Conservation (phyloP, 2,113 vertebrate species). For the Hirundichthys speculiger region DNA sequence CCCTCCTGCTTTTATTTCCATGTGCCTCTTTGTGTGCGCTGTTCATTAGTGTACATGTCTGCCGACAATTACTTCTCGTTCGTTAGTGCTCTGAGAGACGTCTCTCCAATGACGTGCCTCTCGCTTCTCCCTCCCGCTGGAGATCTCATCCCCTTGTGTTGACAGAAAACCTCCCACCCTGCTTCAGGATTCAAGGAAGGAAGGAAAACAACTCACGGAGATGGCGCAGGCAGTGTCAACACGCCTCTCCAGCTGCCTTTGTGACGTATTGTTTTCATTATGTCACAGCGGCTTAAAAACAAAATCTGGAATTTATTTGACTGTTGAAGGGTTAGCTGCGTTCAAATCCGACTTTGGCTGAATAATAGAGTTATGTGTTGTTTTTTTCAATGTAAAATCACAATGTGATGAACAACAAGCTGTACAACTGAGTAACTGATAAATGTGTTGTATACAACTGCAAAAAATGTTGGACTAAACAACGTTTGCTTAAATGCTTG, state of each 20-base stretch:
- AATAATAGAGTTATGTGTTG: slow-evolving; percentile 25
- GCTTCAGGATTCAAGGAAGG: slow-evolving; percentile 19
- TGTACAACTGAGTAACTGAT: slow-evolving; percentile 18
- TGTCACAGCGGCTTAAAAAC: slow-evolving; percentile 24
- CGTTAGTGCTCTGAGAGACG: slow-evolving; percentile 44
- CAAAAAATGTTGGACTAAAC: too few species aligned
- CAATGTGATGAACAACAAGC: slow-evolving; percentile 35
- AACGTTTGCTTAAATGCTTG: too few species aligned
- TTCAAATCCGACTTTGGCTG: slow-evolving; percentile 46
- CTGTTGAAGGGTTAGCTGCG: slow-evolving; percentile 24
- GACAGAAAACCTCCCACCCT: slow-evolving; percentile 38
- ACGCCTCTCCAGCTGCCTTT: slow-evolving; percentile 33
- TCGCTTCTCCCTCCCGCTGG: slow-evolving; percentile 13
- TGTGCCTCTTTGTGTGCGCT: background rate
- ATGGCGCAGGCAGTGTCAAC: slow-evolving; percentile 34
- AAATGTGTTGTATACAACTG: too few species aligned
- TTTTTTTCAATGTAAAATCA: slow-evolving; percentile 34
- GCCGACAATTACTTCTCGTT: slow-evolving; percentile 16
- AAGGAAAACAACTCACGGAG: slow-evolving; percentile 28
- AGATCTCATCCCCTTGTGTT: slow-evolving; percentile 22
- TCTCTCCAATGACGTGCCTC: slow-evolving; percentile 41
- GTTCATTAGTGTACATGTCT: background rate
- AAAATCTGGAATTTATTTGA: slow-evolving; percentile 45
- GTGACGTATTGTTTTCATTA: slow-evolving; percentile 58
- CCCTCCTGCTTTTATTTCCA: background rate